Percentiles rank a stretch among this genome's conserved stretches.
Evolutionary conservation across 2,113 vertebrate genomes (phyloP).

Genomic region (Scopus umbretta): DNA sequence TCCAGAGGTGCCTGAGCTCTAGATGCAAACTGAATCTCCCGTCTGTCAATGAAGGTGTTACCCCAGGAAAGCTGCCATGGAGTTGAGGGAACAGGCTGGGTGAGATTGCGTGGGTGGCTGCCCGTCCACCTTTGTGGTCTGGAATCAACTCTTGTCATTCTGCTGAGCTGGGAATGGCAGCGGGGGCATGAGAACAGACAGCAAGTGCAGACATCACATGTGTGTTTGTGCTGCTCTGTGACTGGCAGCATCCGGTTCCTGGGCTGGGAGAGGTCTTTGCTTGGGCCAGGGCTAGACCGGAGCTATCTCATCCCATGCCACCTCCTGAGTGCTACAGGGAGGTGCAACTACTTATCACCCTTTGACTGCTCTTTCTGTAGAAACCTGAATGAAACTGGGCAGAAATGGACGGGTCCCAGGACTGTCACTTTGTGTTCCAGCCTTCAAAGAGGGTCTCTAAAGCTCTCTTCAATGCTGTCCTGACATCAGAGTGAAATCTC

Average conservation of each 20-base stretch:
- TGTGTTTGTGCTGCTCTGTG: not conserved
- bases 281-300: not conserved
- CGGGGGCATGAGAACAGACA: not conserved
- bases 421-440: not conserved
- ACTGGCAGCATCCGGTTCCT: not conserved
- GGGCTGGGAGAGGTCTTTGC: not conserved
- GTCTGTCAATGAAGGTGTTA: not conserved
- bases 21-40: not conserved
- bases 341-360: fast-evolving
- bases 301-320: not conserved
- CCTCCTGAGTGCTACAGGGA: not conserved
- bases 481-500: not conserved
- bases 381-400: not conserved
- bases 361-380: not conserved
- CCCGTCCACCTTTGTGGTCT: not conserved
- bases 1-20: not conserved
- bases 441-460: not conserved
- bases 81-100: not conserved
- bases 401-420: not conserved
- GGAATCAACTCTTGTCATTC: not conserved
- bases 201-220: not conserved
- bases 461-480: not conserved
- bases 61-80: not conserved
- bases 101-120: not conserved
- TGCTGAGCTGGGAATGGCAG: not conserved